Evolutionary conservation across 2,113 vertebrate genomes (phyloP).

Genomic region (Phainopepla nitens): DNA sequence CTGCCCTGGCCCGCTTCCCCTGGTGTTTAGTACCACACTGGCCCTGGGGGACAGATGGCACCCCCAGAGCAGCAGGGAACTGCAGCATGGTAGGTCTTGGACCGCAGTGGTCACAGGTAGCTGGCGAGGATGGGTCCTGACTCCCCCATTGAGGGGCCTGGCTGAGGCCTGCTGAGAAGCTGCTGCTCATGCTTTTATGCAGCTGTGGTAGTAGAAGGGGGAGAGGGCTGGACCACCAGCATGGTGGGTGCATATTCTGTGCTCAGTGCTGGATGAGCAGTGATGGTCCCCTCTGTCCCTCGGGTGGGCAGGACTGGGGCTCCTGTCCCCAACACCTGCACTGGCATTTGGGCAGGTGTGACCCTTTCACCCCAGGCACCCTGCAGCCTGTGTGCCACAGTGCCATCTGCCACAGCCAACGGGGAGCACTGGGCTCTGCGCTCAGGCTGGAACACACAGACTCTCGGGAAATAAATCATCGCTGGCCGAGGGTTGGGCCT

Average conservation of each 20-base stretch:
- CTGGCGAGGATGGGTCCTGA: background rate
- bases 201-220: background rate
- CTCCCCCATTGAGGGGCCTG: fast-evolving
- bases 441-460: background rate
- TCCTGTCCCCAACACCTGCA: background rate
- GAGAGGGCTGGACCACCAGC: background rate
- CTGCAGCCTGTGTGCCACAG: background rate
- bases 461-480: background rate
- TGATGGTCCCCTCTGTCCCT: too few relatives aligned
- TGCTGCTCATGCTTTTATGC: background rate
- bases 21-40: background rate
- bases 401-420: fast-evolving
- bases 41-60: background rate
- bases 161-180: background rate
- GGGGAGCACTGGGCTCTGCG: background rate
- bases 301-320: fast-evolving
- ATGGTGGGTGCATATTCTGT: background rate
- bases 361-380: background rate
- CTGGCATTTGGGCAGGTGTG: fast-evolving
- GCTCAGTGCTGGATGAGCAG: background rate
- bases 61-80: background rate
- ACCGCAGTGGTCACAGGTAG: background rate
- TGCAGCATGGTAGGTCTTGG: background rate
- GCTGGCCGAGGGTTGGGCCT: background rate
- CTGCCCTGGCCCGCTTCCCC: background rate